Conservation (phyloP, 2,888 invertebrate genomes). For the Melangyna quadrimaculata region DNA sequence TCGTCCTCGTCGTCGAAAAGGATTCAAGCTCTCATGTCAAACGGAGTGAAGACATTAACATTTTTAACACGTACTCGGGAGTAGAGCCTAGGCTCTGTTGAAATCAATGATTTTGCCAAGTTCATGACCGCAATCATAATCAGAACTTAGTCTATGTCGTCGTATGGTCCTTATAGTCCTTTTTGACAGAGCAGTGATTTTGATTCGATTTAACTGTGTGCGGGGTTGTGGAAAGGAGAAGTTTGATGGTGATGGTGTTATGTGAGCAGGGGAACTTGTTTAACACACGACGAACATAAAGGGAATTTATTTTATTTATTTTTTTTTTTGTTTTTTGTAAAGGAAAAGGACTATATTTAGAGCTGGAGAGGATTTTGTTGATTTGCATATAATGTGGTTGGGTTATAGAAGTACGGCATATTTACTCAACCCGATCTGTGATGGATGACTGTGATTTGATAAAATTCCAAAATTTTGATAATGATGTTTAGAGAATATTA, state of each 20-base stretch:
- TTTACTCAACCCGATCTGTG: background rate
- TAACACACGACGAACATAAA: conserved; percentile 49
- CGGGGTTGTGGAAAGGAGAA: conserved; percentile 13
- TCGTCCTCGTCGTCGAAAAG: conserved; percentile 1
- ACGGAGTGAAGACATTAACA: conserved; percentile 55
- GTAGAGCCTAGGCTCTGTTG: conserved; percentile 69
- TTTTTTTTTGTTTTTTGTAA: background rate
- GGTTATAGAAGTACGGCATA: conserved; percentile 13
- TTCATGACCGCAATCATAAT: conserved; percentile 72
- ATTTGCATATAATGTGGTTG: conserved; percentile 60
- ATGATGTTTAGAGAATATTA: conserved; percentile 2
- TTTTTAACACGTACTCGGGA: conserved; percentile 66
- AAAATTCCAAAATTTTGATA: conserved; percentile 20
- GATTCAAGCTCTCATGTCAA: conserved; percentile 57
- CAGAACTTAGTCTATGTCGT: conserved; percentile 45
- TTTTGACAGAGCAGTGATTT: conserved; percentile 62
- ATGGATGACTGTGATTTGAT: conserved; percentile 22
- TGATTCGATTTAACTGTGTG: conserved; percentile 64
- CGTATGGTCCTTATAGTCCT: conserved; percentile 20
- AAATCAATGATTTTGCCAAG: conserved; percentile 71
- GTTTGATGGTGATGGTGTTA: conserved; percentile 6
- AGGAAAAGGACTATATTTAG: background rate
- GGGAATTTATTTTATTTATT: conserved; percentile 36
- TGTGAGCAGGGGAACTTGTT: too few relatives aligned
- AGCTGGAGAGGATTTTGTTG: conserved; percentile 42